Evolutionary conservation across 2,888 invertebrate species (phyloP), one percentile per base, ranked within the genome.

Genomic region (Drosophila setosimentum): DNA sequence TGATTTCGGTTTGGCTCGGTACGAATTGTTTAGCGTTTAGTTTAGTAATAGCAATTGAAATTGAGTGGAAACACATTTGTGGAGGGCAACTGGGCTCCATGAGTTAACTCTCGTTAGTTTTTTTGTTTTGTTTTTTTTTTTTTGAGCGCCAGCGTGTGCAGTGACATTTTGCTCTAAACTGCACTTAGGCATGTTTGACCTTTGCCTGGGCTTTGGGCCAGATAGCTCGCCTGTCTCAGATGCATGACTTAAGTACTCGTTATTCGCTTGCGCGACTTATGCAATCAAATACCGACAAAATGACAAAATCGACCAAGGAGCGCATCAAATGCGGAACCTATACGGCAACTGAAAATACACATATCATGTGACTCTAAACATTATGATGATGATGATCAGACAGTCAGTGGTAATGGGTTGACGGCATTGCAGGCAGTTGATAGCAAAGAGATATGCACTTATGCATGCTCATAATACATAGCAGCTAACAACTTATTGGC

Each of bases 151-250:
- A 74, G 84, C 84, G 87, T 85, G 89, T 87, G 84, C 89, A 87
- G 74, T 85, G 84, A 85, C 84, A 85, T 85, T 85, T 89, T 72
- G 78, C 72, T 64, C 78, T 76, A 73, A 79, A 73, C 69, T 80
- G 80, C 87, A 82, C 72, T 86, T 73, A 69, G 79, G 69, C 89
- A 83, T 76, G 84, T 85, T 89, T 89, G 90, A 86, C 85, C 85
- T 86, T 86, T 86, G 90, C 49, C 60, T 49, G 45, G 49, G 67
- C 62, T 45, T 63, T 68, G 69, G 59, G 57, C 61, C 55, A 76
- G 62, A 66, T 35, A 55, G 54, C n/a, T 3, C 10, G 24, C 64
- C 62, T 63, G 69, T 64, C 73, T 70, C 73, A 62, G 67, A 58
- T 72, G 76, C 60, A 73, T 69, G 83, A 59, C 69, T 75, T 70